Conservation (phyloP, 2,888 invertebrate species). For the Lottia gigantea region DNA sequence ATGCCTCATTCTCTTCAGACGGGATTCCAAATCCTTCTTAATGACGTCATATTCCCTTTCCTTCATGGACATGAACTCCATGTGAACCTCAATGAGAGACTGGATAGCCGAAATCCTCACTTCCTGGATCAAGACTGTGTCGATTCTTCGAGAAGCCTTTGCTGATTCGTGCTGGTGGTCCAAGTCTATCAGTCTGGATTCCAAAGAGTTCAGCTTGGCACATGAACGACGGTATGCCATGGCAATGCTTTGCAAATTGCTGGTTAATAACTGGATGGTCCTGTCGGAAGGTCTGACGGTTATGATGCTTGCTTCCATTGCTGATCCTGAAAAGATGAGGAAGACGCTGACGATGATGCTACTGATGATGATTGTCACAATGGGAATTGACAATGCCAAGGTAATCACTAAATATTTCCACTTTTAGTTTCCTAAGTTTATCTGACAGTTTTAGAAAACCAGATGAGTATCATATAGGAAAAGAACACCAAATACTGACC, state of each 20-base stretch:
- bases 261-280: background rate
- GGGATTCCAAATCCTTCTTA: background rate
- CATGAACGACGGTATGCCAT: background rate
- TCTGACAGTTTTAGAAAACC: too few species aligned
- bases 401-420: too few species aligned
- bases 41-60: background rate
- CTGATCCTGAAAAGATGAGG: too few species aligned
- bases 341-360: too few species aligned
- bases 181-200: background rate
- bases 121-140: background rate
- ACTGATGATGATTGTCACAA: too few species aligned
- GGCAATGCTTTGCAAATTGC: background rate
- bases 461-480: too few species aligned
- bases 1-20: background rate
- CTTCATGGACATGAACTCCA: constrained; percentile 6
- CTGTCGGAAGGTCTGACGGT: background rate
- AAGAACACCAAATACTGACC: too few species aligned
- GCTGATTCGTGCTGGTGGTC: background rate
- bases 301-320: too few species aligned
- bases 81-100: background rate
- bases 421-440: too few species aligned
- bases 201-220: background rate
- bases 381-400: too few species aligned
- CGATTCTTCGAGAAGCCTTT: background rate
- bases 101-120: constrained; percentile 3